Evolutionary conservation across 2,113 vertebrate species (phyloP).

Genomic region (Colinus virginianus): DNA sequence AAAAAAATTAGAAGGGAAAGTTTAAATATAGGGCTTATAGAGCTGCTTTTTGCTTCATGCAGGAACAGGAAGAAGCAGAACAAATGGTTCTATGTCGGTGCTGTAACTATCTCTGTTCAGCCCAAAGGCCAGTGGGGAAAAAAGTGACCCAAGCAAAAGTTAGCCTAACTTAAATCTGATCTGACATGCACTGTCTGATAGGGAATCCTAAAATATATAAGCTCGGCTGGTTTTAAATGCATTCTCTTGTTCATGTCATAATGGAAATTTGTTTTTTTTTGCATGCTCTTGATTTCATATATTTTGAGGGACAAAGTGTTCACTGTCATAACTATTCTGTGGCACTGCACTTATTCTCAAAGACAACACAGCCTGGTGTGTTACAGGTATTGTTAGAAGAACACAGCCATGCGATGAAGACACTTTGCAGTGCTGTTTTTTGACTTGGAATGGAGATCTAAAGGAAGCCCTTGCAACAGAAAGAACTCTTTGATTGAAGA

Average conservation of each 20-base stretch:
- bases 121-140: not conserved
- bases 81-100: not conserved
- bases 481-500: not conserved
- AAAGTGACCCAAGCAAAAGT: slow-evolving; percentile 29
- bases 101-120: not conserved
- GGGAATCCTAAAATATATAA: slow-evolving; percentile 25
- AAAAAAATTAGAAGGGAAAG: not conserved
- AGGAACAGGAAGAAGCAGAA: not conserved
- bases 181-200: not conserved
- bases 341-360: not conserved
- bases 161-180: not conserved
- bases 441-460: not conserved
- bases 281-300: not conserved
- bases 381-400: not conserved
- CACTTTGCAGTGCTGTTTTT: not conserved
- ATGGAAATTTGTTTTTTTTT: not conserved
- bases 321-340: not conserved
- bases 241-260: not conserved
- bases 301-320: not conserved
- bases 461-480: slow-evolving; percentile 4
- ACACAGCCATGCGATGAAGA: not conserved
- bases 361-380: not conserved
- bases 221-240: not conserved
- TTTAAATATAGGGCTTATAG: slow-evolving; percentile 1
- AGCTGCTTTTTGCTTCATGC: not conserved